A percentile compares a stretch with the other conserved stretches of the same genome.
These are phyloP conservation scores for Liparis tanakae DNA, from an alignment of 2,797 vertebrate species.

Conservation along the genomic window DNA sequence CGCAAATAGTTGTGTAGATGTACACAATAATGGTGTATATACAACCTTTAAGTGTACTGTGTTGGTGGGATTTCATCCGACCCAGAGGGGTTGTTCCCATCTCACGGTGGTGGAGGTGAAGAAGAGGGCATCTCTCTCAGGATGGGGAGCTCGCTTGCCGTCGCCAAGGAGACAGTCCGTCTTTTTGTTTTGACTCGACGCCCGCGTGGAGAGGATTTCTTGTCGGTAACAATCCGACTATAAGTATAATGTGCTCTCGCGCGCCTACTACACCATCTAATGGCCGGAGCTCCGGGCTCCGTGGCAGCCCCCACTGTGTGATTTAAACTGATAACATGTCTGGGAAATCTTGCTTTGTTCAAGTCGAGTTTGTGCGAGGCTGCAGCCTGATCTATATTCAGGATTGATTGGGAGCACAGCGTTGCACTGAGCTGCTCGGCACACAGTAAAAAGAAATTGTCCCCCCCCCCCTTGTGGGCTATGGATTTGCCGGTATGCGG, in stretches of 20 bases:
- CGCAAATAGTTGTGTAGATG: background rate
- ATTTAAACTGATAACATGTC: slow-evolving; percentile 20
- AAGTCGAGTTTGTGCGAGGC: slow-evolving; percentile 28
- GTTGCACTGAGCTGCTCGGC: slow-evolving; percentile 1
- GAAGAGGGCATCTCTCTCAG: background rate
- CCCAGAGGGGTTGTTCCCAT: slow-evolving; percentile 17
- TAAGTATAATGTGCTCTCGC: background rate
- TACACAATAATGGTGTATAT: background rate
- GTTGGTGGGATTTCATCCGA: background rate
- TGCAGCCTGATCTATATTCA: slow-evolving; percentile 39
- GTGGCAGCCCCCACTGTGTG: background rate
- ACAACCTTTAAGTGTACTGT: background rate
- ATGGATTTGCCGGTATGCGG: slow-evolving; percentile 35
- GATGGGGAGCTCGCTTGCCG: background rate
- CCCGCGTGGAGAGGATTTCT: background rate
- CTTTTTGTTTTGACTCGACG: slow-evolving; percentile 10
- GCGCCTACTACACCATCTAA: background rate
- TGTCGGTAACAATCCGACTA: slow-evolving; percentile 9
- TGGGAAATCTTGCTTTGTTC: slow-evolving; percentile 8
- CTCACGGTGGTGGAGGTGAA: slow-evolving; percentile 28
- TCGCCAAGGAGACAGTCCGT: slow-evolving; percentile 11
- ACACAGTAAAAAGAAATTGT: slow-evolving; percentile 35
- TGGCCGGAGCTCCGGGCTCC: background rate
- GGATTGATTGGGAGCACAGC: slow-evolving; percentile 34
- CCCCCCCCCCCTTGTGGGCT: slow-evolving; percentile 12